phyloP scores from a whole-genome alignment of 2,113 vertebrate genomes.

The human (Homo sapiens) region DNA sequence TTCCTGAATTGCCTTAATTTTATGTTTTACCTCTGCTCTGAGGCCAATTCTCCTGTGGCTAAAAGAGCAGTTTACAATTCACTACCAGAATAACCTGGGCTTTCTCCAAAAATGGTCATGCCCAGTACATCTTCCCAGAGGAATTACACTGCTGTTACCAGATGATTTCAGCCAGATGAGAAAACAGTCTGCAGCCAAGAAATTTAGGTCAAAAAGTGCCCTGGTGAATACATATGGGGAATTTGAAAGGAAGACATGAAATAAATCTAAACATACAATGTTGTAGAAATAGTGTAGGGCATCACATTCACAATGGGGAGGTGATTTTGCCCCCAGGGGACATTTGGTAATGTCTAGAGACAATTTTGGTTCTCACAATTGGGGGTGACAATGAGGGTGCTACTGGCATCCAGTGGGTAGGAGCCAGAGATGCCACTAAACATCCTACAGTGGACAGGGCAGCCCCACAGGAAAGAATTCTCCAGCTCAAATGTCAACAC shows the following conservation, averaged over 20 bases:
- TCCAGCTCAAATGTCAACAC: fast-evolving
- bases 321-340: background rate
- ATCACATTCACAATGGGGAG: background rate
- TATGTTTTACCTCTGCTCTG: background rate
- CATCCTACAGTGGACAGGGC: fast-evolving
- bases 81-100: background rate
- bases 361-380: background rate
- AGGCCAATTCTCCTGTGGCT: background rate
- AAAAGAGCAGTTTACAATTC: background rate
- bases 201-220: background rate
- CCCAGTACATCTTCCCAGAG: background rate
- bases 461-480: background rate
- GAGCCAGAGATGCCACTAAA: background rate
- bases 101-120: background rate
- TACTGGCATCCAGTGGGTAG: background rate
- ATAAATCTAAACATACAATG: fast-evolving
- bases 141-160: background rate
- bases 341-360: background rate
- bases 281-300: fast-evolving
- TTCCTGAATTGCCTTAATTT: background rate
- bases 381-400: too few species aligned
- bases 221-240: background rate
- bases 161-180: background rate
- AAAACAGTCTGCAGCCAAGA: background rate
- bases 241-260: background rate